phyloP scores from a whole-genome alignment of 2,113 vertebrate genomes.

The Phasianus colchicus region DNA sequence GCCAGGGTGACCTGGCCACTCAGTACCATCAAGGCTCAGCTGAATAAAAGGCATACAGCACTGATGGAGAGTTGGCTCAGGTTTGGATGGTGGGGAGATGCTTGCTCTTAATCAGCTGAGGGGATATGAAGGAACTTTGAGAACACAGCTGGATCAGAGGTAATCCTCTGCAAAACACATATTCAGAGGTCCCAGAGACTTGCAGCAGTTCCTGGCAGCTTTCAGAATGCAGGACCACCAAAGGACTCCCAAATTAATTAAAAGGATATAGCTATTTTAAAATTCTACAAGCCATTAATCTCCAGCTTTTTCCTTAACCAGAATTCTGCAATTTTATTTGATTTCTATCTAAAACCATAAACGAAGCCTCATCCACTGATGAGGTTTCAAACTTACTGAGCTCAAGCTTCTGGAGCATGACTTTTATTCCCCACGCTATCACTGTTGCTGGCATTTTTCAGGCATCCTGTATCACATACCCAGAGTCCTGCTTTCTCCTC shows the following conservation, averaged over 20 bases:
- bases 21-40: background rate
- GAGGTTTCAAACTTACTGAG: constrained; percentile 23
- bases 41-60: background rate
- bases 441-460: background rate
- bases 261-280: constrained; percentile 17
- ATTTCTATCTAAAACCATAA: constrained; percentile 37
- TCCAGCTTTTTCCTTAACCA: constrained; percentile 7
- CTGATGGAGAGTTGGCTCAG: background rate
- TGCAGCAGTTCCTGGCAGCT: background rate
- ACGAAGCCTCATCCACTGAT: background rate
- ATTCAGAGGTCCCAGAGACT: background rate
- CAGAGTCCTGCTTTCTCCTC: background rate
- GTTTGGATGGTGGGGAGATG: background rate
- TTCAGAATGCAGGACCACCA: background rate
- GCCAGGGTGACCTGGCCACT: background rate
- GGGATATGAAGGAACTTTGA: background rate
- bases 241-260: constrained; percentile 20
- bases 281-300: constrained; percentile 5
- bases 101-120: background rate
- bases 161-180: background rate
- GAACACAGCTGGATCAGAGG: background rate
- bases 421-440: background rate
- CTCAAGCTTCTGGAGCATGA: background rate
- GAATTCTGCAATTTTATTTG: constrained; percentile 6
- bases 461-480: accelerated